A percentile compares a stretch with the other conserved stretches of the same genome.
Conservation (phyloP, 2,888 invertebrate species). For the Tetragonisca angustula region DNA sequence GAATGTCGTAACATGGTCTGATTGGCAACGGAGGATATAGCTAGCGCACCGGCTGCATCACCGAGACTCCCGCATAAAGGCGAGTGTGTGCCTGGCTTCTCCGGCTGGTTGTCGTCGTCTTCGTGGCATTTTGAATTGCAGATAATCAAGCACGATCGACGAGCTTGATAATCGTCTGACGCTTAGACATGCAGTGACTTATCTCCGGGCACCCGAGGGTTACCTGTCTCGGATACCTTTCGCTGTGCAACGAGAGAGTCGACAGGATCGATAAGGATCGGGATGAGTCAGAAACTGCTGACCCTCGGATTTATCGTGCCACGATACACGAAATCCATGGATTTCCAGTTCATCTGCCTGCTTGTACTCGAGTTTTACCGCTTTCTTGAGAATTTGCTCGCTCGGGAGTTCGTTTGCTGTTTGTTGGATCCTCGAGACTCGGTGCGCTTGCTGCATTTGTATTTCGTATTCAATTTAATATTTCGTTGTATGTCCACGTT, state of each 20-base stretch:
- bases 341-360: background rate
- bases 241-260: constrained; percentile 65
- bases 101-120: constrained; percentile 57
- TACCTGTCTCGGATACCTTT: constrained; percentile 69
- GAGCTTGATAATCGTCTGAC: constrained; percentile 73
- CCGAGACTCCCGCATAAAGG: constrained; percentile 64
- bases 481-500: no score
- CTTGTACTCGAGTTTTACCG: background rate
- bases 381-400: background rate
- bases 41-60: constrained; percentile 44
- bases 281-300: constrained; percentile 69
- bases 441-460: no score
- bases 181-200: constrained; percentile 78
- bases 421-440: background rate
- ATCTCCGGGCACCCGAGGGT: constrained; percentile 71
- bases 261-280: constrained; percentile 70
- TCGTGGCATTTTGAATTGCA: constrained; percentile 76
- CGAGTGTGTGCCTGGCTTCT: constrained; percentile 40
- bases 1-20: constrained; percentile 38
- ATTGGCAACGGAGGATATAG: constrained; percentile 45
- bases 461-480: no score
- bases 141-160: constrained; percentile 77
- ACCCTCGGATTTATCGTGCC: constrained; percentile 63
- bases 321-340: constrained; percentile 50
- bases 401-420: background rate